phyloP scores from a whole-genome alignment of 2,113 vertebrate species.

The Peucedramus taeniatus region DNA sequence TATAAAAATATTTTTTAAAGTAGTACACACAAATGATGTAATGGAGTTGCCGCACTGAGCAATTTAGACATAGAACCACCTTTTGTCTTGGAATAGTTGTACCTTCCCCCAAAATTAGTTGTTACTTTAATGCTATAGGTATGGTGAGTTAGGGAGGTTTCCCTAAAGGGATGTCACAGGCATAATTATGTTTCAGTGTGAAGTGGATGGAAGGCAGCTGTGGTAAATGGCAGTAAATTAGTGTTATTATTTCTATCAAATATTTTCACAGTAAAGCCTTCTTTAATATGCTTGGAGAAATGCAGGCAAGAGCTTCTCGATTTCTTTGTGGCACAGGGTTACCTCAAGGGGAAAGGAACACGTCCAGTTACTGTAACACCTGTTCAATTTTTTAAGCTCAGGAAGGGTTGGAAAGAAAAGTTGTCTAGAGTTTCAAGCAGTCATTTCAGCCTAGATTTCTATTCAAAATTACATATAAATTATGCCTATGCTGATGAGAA shows the following conservation, averaged over 20 bases:
- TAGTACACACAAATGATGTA: background rate
- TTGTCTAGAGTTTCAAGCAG: constrained; percentile 1
- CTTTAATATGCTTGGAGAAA: background rate
- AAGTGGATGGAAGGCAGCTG: background rate
- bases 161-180: background rate
- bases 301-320: background rate
- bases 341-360: background rate
- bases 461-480: background rate
- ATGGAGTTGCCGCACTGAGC: background rate
- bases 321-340: background rate
- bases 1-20: background rate
- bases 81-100: background rate
- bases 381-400: constrained; percentile 7
- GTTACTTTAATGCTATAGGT: background rate
- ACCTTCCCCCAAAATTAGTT: background rate
- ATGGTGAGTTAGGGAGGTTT: background rate
- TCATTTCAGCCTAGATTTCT: background rate
- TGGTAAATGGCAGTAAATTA: background rate
- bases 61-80: background rate
- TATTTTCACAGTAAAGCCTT: background rate
- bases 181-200: background rate
- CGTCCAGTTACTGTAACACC: background rate
- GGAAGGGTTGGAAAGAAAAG: background rate
- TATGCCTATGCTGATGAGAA: background rate
- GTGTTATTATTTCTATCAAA: background rate